These are phyloP conservation scores for Thaumetopoea pityocampa DNA, from an alignment of 1,140 invertebrate species.

Conservation along the genomic window DNA sequence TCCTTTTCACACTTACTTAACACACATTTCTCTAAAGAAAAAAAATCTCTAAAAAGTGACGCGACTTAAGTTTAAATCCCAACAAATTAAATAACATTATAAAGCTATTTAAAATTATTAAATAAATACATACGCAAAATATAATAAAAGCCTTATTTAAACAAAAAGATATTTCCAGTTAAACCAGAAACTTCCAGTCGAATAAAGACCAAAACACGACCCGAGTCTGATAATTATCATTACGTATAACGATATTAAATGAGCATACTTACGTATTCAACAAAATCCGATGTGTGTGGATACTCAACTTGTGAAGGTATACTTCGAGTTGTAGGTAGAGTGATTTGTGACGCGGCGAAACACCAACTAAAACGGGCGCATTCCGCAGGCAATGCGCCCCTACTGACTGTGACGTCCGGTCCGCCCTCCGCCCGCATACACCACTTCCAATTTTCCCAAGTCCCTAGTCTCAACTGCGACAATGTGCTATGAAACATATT, in stretches of 20 bases:
- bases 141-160: too few relatives aligned
- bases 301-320: constrained; percentile 6
- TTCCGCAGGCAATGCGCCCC: constrained; percentile 52
- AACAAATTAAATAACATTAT: too few relatives aligned
- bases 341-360: constrained; percentile 4
- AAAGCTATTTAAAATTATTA: too few relatives aligned
- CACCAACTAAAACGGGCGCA: constrained; percentile 30
- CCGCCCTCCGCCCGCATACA: constrained; percentile 37
- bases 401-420: constrained; percentile 44
- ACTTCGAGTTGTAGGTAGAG: constrained; percentile 2
- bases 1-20: too few relatives aligned
- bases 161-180: too few relatives aligned
- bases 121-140: too few relatives aligned
- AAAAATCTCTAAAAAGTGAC: too few relatives aligned
- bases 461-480: constrained; percentile 20
- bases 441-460: constrained; percentile 26
- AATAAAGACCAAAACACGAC: too few relatives aligned
- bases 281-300: constrained; percentile 12
- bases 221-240: too few relatives aligned
- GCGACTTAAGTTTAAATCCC: too few relatives aligned
- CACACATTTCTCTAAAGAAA: too few relatives aligned
- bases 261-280: constrained; percentile 7
- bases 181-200: too few relatives aligned
- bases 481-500: constrained; percentile 26
- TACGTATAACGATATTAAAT: neutral